Evolutionary conservation across 2,797 vertebrate genomes (phyloP), one percentile per base, ranked within the genome.

Genomic region (Enteromius unitaeniatus): DNA sequence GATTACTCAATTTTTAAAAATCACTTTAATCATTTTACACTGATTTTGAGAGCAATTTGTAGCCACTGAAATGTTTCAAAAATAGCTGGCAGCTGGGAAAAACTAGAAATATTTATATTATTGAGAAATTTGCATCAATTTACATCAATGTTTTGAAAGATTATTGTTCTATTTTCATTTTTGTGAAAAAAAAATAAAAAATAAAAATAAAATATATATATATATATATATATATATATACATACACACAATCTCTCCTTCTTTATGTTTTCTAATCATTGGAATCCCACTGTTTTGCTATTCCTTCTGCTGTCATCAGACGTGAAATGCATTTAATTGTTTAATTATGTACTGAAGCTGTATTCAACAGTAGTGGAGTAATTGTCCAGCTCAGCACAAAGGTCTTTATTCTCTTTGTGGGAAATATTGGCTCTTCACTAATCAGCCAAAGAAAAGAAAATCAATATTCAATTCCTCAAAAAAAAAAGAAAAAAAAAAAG

Each of bases 351-450:
- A 89, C 65, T 53, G 79, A 85, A 85, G 45, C 85, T 85, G 85
- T 81, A 67, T 84, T 91, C 82, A 86, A 86, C 70, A 79, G 82
- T 86, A 42, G 4, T 68, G 82, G 86, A 85, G 89, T 89, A 89
- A 77, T 82, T 77, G 65, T 82, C 31, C 8, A 34, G 40, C 68
- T 84, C 40, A 69, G 58, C 55, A 49, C 79, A 83, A 86, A 83
- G 65, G 79, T 85, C 40, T 84, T 84, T 78, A 34, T 78, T 78
- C 67, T 70, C 65, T 78, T 72, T 70, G 74, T 64, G 28, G 19
- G 19, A 23, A 62, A 78, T 78, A 78, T 62, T 84, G 75, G 51
- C 82, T 82, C 72, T 77, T 80, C 64, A 86, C 82, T 68, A 69
- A 86, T 88, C 77, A 85, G 68, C 79, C 64, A 15, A 62, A 65